A percentile compares a stretch with the other conserved stretches of the same genome.
phyloP scores from a whole-genome alignment of 2,888 invertebrate genomes.

The Orthosia gothica region DNA sequence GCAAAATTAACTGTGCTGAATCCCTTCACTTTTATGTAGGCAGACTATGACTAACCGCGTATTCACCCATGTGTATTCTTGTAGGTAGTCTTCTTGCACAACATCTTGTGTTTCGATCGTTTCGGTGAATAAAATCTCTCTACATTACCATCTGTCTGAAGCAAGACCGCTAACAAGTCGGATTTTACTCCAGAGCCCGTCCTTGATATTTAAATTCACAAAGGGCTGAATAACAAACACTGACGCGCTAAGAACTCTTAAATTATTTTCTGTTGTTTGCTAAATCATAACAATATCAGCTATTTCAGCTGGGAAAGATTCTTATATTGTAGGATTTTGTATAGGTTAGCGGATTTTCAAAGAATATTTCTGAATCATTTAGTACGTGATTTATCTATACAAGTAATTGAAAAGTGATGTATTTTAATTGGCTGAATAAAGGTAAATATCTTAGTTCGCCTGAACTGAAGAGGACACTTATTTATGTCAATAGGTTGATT shows the following conservation, averaged over 20 bases:
- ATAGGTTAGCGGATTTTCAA: not conserved
- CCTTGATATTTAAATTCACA: slow-evolving; percentile 32
- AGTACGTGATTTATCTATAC: not conserved
- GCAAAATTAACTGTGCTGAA: slow-evolving; percentile 58
- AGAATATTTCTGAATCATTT: not conserved
- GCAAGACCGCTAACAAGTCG: not conserved
- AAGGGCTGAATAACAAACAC: slow-evolving; percentile 41
- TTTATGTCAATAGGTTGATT: slow-evolving; percentile 78
- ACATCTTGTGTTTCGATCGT: slow-evolving; percentile 51
- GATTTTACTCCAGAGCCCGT: slow-evolving; percentile 11
- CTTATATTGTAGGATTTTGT: slow-evolving; percentile 2
- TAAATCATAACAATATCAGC: slow-evolving; percentile 36
- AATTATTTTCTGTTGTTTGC: slow-evolving; percentile 35
- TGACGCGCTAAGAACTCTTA: slow-evolving; percentile 16
- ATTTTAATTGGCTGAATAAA: slow-evolving; percentile 36
- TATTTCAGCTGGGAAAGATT: slow-evolving; percentile 27
- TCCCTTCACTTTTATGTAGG: slow-evolving; percentile 72
- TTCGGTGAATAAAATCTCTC: slow-evolving; percentile 42
- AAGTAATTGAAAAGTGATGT: slow-evolving; percentile 24
- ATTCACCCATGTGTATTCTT: slow-evolving; percentile 57
- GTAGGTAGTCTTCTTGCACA: slow-evolving; percentile 58
- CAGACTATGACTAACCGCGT: slow-evolving; percentile 65
- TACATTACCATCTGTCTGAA: slow-evolving; percentile 15
- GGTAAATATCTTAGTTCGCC: slow-evolving; percentile 33
- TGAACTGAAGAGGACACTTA: slow-evolving; percentile 56